Evolutionary conservation across 1,140 invertebrate species (phyloP).

Genomic region (Brachionus calyciflorus): DNA sequence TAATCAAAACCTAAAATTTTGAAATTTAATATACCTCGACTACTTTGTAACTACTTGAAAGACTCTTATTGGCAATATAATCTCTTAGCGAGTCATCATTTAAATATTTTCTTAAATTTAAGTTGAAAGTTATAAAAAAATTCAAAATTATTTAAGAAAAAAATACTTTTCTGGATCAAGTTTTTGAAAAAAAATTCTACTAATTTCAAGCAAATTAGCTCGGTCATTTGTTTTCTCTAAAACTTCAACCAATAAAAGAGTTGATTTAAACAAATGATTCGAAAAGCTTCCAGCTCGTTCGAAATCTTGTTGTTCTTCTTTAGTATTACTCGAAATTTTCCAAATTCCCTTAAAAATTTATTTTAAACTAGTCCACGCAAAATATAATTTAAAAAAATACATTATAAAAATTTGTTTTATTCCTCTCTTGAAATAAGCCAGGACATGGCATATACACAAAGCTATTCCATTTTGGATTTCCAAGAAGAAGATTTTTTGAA

Average conservation of each 20-base stretch:
- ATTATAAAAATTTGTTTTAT: constrained; percentile 21
- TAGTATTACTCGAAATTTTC: constrained; percentile 31
- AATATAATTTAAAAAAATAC: neutral
- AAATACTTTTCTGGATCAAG: constrained; percentile 23
- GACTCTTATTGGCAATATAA: neutral
- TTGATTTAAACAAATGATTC: constrained; percentile 29
- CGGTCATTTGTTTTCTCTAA: constrained; percentile 3
- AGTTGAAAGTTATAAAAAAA: neutral
- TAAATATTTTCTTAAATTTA: constrained; percentile 33
- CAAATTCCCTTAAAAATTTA: constrained; percentile 21
- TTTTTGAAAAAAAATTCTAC: constrained; percentile 34
- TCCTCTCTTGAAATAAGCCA: constrained; percentile 21
- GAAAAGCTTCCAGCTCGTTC: constrained; percentile 39
- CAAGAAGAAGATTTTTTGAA: constrained; percentile 1
- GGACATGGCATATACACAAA: constrained; percentile 40
- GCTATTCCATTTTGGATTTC: neutral
- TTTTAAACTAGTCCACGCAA: neutral
- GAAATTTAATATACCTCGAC: neutral
- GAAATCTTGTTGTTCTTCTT: constrained; percentile 36
- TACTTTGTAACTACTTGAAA: neutral
- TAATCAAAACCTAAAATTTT: neutral
- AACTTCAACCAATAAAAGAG: neutral
- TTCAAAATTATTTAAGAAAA: neutral
- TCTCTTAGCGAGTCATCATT: constrained; percentile 17
- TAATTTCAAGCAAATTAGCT: constrained; percentile 2